phyloP scores from a whole-genome alignment of 2,797 vertebrate species.

The Leucoraja ocellata region DNA sequence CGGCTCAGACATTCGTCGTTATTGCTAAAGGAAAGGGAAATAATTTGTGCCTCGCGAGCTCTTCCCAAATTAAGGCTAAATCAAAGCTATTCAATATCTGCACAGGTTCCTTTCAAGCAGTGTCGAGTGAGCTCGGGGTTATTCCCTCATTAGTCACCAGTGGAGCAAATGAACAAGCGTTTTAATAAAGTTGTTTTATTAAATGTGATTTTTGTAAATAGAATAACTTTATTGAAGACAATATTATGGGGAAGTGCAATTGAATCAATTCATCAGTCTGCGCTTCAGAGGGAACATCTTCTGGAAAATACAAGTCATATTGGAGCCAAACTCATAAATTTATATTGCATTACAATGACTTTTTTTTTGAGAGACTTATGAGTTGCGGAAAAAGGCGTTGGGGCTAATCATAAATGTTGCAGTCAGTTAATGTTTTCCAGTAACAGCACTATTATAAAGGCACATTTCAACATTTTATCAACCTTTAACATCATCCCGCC shows the following conservation, averaged over 20 bases:
- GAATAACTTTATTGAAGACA: not conserved
- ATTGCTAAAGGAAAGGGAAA: not conserved
- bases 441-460: not conserved
- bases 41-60: not conserved
- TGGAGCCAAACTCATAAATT: constrained; percentile 5
- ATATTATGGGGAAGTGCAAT: not conserved
- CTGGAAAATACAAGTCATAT: not conserved
- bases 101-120: not conserved
- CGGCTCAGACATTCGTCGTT: not conserved
- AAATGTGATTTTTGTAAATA: constrained; percentile 17
- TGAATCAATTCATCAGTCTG: not conserved
- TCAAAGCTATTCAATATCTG: constrained; percentile 21
- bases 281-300: not conserved
- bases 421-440: not conserved
- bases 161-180: not conserved
- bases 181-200: constrained; percentile 21
- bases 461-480: not conserved
- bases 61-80: not conserved
- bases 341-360: not conserved
- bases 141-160: not conserved
- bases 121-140: not conserved
- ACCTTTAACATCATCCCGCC: not conserved
- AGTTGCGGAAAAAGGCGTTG: not conserved
- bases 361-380: not conserved
- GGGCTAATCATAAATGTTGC: not conserved